Evolutionary conservation across 2,888 invertebrate species (phyloP), one percentile per base, ranked within the genome.

Genomic region (Carterocephalus palaemon): DNA sequence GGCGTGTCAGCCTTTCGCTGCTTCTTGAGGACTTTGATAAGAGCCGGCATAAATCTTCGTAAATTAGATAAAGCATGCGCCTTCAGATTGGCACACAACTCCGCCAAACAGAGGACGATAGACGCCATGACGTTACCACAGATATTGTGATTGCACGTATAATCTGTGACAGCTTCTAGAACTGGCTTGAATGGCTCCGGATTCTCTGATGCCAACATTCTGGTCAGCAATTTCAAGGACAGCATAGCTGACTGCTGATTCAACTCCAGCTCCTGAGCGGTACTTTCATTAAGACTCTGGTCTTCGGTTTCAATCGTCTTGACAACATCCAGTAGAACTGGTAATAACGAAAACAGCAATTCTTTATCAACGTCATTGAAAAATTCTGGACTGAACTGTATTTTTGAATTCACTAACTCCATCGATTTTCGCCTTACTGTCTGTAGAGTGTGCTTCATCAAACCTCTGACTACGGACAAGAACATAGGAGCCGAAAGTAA

Each of bases 211-310:
- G 93, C 95, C 32, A 96, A 75, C 47, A 91, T 75, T 67, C 92
- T 92, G 0, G 94, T 92, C n/a, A 97, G 71, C 7, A 96, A 75
- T 72, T 97, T 97, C 29, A 97, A 72, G 0, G 94, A 92, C 28
- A 95, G 88, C 16, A 98, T 80, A 0, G 95, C 93, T 0, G 93
- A 93, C 79, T 97, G 97, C 58, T 95, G 92, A 52, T 93, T 91
- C 9, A 91, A 71, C 56, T 92, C 91, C 29, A 89, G 64, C 60
- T 94, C 93, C 48, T 89, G 89, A 3, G 70, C 65, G 20, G 72
- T 70, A 1, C 70, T 63, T n/a, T 79, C 68, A 28, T 58, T 67
- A 4, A 65, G 26, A 6, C 22, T 58, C 1, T 75, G 70, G 6
- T 82, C 71, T 33, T 79, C 79, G 3, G 66, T 67, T 28, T 88